Evolutionary conservation across 2,888 invertebrate genomes (phyloP).

Genomic region (Epinotia bilunana): DNA sequence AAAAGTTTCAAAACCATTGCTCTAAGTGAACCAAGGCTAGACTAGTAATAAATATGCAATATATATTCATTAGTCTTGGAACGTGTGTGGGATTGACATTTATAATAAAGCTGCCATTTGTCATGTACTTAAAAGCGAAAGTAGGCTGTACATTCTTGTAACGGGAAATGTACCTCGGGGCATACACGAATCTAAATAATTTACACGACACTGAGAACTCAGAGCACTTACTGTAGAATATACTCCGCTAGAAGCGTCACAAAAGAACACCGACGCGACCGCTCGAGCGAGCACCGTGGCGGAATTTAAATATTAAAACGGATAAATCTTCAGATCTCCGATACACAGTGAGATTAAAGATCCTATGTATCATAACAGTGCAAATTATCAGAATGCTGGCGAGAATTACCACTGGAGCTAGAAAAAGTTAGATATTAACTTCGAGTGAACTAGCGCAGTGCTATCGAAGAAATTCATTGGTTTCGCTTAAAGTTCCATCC

Average conservation of each 20-base stretch:
- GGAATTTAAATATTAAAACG: conserved; percentile 35
- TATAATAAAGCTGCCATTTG: neutral
- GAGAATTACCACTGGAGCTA: neutral
- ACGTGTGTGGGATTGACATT: neutral
- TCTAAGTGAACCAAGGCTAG: too few relatives aligned
- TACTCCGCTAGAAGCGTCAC: conserved; percentile 13
- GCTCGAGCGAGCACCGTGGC: conserved; percentile 3
- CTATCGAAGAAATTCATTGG: too few relatives aligned
- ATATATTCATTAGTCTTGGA: too few relatives aligned
- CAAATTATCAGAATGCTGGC: neutral
- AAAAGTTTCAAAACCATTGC: too few relatives aligned
- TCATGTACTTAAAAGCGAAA: conserved; percentile 10
- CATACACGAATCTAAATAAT: conserved; percentile 31
- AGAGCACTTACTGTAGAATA: conserved; percentile 11
- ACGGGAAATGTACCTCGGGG: conserved; percentile 11
- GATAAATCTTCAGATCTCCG: conserved; percentile 31
- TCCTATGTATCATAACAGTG: neutral
- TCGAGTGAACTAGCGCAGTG: too few relatives aligned
- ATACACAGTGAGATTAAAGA: conserved; percentile 4
- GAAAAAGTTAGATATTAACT: too few relatives aligned
- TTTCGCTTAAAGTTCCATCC: too few relatives aligned
- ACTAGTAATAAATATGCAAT: too few relatives aligned
- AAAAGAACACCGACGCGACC: conserved; percentile 15
- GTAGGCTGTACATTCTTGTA: conserved; percentile 17
- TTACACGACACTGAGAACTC: conserved; percentile 11